Evolutionary conservation across 2,888 invertebrate species (phyloP).

Genomic region (Eupeodes latifasciatus): DNA sequence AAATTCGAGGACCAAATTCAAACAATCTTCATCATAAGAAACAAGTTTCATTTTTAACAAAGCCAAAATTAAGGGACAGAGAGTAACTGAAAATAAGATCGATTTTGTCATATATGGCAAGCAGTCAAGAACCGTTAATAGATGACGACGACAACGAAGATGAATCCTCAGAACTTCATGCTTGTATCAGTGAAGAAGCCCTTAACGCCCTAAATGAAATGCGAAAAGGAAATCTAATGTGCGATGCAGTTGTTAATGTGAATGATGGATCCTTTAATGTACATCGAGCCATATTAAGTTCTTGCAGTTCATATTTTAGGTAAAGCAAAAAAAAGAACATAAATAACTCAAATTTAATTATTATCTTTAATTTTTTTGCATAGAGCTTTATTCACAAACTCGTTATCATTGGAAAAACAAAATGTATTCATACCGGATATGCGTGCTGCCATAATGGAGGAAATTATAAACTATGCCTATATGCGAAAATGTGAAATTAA

Average conservation of each 20-base stretch:
- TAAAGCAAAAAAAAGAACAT: conserved; percentile 81
- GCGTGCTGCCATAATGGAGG: conserved; percentile 90
- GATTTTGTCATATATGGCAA: conserved; percentile 43
- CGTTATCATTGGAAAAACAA: conserved; percentile 85
- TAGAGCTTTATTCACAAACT: conserved; percentile 65
- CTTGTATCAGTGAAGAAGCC: conserved; percentile 92
- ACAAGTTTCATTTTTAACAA: not conserved
- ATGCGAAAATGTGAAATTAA: conserved; percentile 90
- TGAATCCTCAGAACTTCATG: conserved; percentile 76
- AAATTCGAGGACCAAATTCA: not conserved
- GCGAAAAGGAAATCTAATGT: conserved; percentile 92
- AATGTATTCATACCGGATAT: conserved; percentile 92
- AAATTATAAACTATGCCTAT: conserved; percentile 94
- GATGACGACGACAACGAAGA: conserved; percentile 61
- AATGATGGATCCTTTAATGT: conserved; percentile 94
- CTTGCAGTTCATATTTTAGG: conserved; percentile 96
- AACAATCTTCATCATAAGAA: not conserved
- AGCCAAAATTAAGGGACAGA: not conserved
- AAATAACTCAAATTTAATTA: no score
- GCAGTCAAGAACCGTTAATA: conserved; percentile 23
- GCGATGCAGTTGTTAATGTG: conserved; percentile 93
- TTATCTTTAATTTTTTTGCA: not conserved
- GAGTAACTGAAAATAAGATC: no score
- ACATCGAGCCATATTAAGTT: conserved; percentile 93
- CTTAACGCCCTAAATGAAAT: conserved; percentile 94